These are phyloP conservation scores for Anguilla japonica DNA, from an alignment of 2,113 vertebrate genomes.

Conservation along the genomic window DNA sequence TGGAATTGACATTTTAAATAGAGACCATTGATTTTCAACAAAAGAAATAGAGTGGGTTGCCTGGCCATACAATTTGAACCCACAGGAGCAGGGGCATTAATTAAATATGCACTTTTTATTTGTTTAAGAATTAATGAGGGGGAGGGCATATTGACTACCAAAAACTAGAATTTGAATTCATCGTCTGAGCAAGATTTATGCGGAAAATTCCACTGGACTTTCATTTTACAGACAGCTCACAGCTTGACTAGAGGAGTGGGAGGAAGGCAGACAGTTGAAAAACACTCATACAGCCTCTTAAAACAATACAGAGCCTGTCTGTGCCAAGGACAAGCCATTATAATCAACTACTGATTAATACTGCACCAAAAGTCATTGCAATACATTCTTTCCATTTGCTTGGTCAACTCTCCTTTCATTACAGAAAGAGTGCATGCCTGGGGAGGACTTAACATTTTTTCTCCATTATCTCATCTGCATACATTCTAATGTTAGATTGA, in stretches of 20 bases:
- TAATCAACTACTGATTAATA: too few relatives aligned
- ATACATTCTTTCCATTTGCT: too few relatives aligned
- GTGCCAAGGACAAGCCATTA: neutral
- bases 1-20: neutral
- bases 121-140: neutral
- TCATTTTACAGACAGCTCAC: too few relatives aligned
- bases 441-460: neutral
- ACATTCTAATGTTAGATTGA: neutral
- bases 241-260: too few relatives aligned
- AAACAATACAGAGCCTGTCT: neutral
- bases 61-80: neutral
- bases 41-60: too few relatives aligned
- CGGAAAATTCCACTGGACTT: too few relatives aligned
- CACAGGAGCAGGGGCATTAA: neutral
- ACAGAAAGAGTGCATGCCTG: neutral
- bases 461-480: neutral
- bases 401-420: neutral
- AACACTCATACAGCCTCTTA: too few relatives aligned
- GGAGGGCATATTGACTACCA: neutral
- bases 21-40: too few relatives aligned
- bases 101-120: neutral
- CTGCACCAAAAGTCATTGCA: too few relatives aligned
- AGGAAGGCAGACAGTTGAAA: too few relatives aligned
- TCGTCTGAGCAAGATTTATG: too few relatives aligned
- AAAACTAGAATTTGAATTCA: too few relatives aligned